Percentiles rank a stretch among this genome's conserved stretches.
Conservation (phyloP, 2,888 invertebrate species). For the Drosophila vallismaia region DNA sequence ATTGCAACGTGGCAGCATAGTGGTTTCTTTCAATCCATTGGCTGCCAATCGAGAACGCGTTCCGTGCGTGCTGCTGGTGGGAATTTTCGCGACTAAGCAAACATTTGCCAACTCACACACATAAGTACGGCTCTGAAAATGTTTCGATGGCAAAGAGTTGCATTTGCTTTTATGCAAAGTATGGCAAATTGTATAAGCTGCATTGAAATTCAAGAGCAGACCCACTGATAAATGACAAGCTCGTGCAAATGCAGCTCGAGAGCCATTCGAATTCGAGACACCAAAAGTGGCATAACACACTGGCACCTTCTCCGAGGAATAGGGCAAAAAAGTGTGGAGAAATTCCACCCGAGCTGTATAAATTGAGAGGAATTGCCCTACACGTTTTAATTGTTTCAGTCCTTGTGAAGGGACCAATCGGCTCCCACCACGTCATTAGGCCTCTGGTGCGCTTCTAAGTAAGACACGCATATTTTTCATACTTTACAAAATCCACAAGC, state of each 20-base stretch:
- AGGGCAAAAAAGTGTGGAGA: neutral
- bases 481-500: conserved; percentile 66
- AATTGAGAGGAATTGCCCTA: conserved; percentile 27
- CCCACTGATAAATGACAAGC: conserved; percentile 51
- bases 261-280: conserved; percentile 18
- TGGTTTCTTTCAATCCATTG: conserved; percentile 50
- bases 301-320: conserved; percentile 16
- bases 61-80: conserved; percentile 42
- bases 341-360: conserved; percentile 22
- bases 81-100: conserved; percentile 48
- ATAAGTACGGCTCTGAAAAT: conserved; percentile 29
- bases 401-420: conserved; percentile 3
- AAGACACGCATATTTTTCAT: conserved; percentile 71
- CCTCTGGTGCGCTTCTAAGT: conserved; percentile 32
- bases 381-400: conserved; percentile 37
- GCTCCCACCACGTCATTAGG: conserved; percentile 47
- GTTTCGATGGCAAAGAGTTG: conserved; percentile 39
- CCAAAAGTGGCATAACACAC: conserved; percentile 12
- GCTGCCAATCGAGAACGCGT: conserved; percentile 52
- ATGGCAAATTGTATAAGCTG: conserved; percentile 56
- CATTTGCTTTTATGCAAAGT: conserved; percentile 67
- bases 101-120: conserved; percentile 37
- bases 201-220: conserved; percentile 49
- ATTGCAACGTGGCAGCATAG: conserved; percentile 9
- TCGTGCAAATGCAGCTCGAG: conserved; percentile 40